Percentiles rank a stretch among this genome's conserved stretches.
Evolutionary conservation across 2,888 invertebrate genomes (phyloP).

Genomic region (Arge pagana): DNA sequence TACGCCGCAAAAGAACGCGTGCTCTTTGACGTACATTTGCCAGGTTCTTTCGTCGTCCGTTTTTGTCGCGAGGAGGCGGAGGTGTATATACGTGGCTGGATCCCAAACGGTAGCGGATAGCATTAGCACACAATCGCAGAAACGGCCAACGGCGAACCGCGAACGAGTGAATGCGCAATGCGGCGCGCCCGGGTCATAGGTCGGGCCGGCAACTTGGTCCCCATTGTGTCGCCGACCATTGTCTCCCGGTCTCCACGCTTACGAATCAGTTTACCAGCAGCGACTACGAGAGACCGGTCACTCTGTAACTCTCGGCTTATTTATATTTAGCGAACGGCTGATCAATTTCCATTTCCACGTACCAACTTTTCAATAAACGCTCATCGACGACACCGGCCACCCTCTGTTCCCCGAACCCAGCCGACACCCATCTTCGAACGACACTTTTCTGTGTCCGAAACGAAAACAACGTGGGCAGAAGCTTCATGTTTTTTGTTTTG

Average conservation of each 20-base stretch:
- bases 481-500: too few relatives aligned
- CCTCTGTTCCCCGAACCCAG: too few relatives aligned
- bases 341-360: slow-evolving; percentile 1
- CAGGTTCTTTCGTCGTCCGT: slow-evolving; percentile 2
- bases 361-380: too few relatives aligned
- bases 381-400: too few relatives aligned
- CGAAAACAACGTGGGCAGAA: too few relatives aligned
- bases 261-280: slow-evolving; percentile 41
- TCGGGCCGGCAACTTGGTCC: slow-evolving; percentile 55
- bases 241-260: slow-evolving; percentile 55
- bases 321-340: slow-evolving; percentile 6
- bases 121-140: slow-evolving; percentile 57
- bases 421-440: too few relatives aligned
- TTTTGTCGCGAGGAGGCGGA: background rate
- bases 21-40: slow-evolving; percentile 21
- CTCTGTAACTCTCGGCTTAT: slow-evolving; percentile 30
- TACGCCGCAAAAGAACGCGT: slow-evolving; percentile 22
- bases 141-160: slow-evolving; percentile 45
- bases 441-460: too few relatives aligned
- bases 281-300: slow-evolving; percentile 33
- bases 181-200: slow-evolving; percentile 49
- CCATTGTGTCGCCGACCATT: slow-evolving; percentile 56
- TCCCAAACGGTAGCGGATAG: slow-evolving; percentile 44
- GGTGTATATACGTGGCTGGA: slow-evolving; percentile 16
- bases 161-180: slow-evolving; percentile 40